Evolutionary conservation across 2,888 invertebrate species (phyloP).

Genomic region (Tortricodes alternella): DNA sequence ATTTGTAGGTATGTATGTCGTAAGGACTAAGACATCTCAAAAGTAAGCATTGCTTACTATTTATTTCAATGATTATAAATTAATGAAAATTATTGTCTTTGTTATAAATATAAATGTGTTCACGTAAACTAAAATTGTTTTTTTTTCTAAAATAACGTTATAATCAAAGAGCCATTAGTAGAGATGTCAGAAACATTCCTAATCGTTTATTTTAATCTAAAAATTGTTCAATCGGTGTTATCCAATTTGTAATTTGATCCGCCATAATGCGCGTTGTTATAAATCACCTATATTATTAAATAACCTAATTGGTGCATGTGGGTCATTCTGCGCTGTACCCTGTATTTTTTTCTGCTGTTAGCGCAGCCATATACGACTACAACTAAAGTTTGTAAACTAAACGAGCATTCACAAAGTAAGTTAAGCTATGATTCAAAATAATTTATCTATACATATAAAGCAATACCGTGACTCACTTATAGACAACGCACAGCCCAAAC

Average conservation of each 20-base stretch:
- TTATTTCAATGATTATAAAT: too few relatives aligned
- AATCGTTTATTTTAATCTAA: not conserved
- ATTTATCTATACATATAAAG: too few relatives aligned
- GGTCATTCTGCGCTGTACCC: conserved; percentile 7
- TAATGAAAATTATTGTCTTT: too few relatives aligned
- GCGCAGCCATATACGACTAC: not conserved
- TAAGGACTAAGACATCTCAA: too few relatives aligned
- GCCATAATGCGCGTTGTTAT: conserved; percentile 13
- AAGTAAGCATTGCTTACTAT: too few relatives aligned
- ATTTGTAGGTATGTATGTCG: too few relatives aligned
- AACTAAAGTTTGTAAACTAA: not conserved
- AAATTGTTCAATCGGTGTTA: conserved; percentile 9
- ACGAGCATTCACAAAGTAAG: not conserved
- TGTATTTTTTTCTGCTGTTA: not conserved
- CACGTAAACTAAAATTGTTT: too few relatives aligned
- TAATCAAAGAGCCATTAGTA: not conserved
- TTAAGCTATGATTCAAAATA: too few relatives aligned
- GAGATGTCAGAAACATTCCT: not conserved
- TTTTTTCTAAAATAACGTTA: too few relatives aligned
- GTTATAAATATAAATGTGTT: too few relatives aligned
- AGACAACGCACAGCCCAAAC: too few relatives aligned
- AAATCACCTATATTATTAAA: conserved; percentile 30
- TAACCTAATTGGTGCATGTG: conserved; percentile 20
- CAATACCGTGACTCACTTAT: too few relatives aligned
- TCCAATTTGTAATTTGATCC: conserved; percentile 27